These are phyloP conservation scores for Rhabdomys pumilio DNA, from an alignment of 2,797 vertebrate species.

Conservation along the genomic window DNA sequence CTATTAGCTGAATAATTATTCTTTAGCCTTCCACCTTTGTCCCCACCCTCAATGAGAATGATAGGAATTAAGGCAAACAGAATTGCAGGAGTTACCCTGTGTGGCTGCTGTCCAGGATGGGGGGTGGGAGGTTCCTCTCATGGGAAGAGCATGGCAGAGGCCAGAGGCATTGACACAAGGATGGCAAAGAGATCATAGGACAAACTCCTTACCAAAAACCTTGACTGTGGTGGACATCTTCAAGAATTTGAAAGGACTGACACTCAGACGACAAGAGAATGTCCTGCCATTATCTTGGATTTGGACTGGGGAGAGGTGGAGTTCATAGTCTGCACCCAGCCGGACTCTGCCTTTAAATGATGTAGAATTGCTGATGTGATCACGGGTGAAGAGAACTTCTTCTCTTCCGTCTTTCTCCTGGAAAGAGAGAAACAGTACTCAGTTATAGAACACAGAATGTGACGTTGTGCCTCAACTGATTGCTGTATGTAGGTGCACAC, in stretches of 20 bases:
- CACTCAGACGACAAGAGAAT: slow-evolving; percentile 76
- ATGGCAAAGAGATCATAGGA: rapidly evolving
- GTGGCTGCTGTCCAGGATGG: not conserved
- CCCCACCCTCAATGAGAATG: not conserved
- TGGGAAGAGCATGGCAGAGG: not conserved
- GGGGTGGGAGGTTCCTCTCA: not conserved
- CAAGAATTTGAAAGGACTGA: slow-evolving; percentile 67
- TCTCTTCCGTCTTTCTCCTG: slow-evolving; percentile 81
- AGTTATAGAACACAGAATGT: not conserved
- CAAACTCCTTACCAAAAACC: slow-evolving; percentile 84
- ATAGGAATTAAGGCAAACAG: not conserved
- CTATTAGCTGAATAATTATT: not conserved
- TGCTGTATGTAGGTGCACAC: not conserved
- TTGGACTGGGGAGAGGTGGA: slow-evolving; percentile 82
- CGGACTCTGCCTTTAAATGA: slow-evolving; percentile 58
- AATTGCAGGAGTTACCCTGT: not conserved
- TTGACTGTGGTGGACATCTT: slow-evolving; percentile 84
- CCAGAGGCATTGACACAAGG: not conserved
- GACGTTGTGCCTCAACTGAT: not conserved
- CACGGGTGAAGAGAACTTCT: slow-evolving; percentile 77
- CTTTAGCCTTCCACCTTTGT: not conserved
- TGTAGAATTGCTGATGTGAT: not conserved
- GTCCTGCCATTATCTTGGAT: slow-evolving; percentile 77
- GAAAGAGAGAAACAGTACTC: slow-evolving; percentile 58
- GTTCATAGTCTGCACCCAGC: not conserved